Base-by-base conservation (phyloP, 2,797 vertebrate species). In the Micrastur ruficollis region DNA sequence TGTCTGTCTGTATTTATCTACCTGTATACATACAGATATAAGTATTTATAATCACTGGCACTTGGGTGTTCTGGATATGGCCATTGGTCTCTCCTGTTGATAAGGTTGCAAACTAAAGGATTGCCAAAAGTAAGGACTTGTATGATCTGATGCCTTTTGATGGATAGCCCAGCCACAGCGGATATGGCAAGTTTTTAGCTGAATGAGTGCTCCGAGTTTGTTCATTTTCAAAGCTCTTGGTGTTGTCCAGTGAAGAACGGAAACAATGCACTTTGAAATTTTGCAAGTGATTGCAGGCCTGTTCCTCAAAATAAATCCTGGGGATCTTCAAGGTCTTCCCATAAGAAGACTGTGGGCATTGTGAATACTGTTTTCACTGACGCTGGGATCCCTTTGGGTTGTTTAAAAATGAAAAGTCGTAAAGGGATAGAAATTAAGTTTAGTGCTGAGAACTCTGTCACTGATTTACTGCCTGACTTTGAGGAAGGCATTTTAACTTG, bases 401-500 rank as follows among this genome's bases (percentile, higher is more conserved):
- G n/a, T 56, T 94, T 56, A 44, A 90, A 87, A 66, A 62, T 29
- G 34, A 49, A 53, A 71, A 82, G 38, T 31, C 18, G 4, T 63
- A 46, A 40, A 78, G 22, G 21, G 18, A 7, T 89, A 79, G 83
- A 82, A 90, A 58, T 67, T 36, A 76, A 93, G 31, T 84, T 81
- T 52, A 85, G 46, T 82, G 23, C 68, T 47, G 68, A 74, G 56
- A 87, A 79, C 65, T 76, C 63, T 21, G 7, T 58, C 58, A 59
- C 49, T 89, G 71, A 93, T 86, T 97, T 96, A 62, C 59, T 85
- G 74, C 84, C 31, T 93, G 93, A 96, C 92, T 96, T 97, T 96
- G 90, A 89, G 62, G 84, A 87, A 92, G 49, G 79, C 59, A 72
- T 83, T 95, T 93, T 93, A 89, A 65, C 83, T 94, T 89, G 63